These are phyloP conservation scores for Cepaea hortensis DNA, from an alignment of 2,888 invertebrate genomes.

Conservation along the genomic window DNA sequence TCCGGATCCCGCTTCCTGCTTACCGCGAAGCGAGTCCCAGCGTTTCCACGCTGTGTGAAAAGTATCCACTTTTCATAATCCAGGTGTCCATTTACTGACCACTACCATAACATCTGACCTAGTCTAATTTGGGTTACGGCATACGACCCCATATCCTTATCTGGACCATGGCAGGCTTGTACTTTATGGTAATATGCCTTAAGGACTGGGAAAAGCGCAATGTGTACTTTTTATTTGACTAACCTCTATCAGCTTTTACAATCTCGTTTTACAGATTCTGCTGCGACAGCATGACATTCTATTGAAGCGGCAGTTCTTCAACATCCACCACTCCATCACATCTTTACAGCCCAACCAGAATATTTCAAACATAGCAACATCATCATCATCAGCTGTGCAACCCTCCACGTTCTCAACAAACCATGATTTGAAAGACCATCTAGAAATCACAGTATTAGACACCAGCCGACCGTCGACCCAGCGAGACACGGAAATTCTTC, in stretches of 20 bases:
- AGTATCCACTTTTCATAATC: too few species aligned
- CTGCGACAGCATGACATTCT: constrained; percentile 68
- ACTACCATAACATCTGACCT: too few species aligned
- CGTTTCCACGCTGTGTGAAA: too few species aligned
- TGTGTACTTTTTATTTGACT: too few species aligned
- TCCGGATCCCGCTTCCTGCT: too few species aligned
- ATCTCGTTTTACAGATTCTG: constrained; percentile 60
- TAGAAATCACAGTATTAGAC: not conserved
- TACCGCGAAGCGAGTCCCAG: too few species aligned
- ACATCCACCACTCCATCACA: constrained; percentile 66
- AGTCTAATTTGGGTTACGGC: too few species aligned
- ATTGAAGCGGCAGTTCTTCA: constrained; percentile 66
- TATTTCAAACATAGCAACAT: not conserved
- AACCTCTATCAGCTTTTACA: not conserved
- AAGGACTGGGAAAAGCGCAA: too few species aligned
- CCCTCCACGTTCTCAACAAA: not conserved
- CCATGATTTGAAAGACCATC: not conserved
- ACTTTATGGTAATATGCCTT: too few species aligned
- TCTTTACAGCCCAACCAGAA: constrained; percentile 52
- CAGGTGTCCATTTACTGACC: too few species aligned
- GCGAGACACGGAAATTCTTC: not conserved
- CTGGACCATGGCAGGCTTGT: too few species aligned
- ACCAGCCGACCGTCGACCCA: not conserved
- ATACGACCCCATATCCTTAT: too few species aligned
- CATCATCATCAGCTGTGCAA: not conserved